Percentiles rank a stretch among this genome's conserved stretches.
Evolutionary conservation across 1,140 invertebrate genomes (phyloP).

Genomic region (Onthophagus taurus): DNA sequence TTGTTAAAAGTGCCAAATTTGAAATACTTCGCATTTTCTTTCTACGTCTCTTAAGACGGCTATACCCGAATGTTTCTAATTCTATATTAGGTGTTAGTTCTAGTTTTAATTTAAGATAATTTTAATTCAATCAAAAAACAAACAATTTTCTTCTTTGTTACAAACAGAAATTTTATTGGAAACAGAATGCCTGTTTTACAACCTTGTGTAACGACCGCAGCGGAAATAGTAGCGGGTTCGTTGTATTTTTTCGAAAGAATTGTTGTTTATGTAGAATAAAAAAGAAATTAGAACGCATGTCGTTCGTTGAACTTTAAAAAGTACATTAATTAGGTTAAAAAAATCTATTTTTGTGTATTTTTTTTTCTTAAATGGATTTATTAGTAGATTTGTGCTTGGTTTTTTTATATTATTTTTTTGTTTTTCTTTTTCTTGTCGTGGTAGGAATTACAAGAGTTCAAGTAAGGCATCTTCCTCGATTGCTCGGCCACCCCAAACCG

Average conservation of each 20-base stretch:
- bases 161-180: conserved; percentile 32
- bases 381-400: no score
- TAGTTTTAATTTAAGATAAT: no score
- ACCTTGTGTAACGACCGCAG: conserved; percentile 27
- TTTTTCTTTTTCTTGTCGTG: conserved; percentile 23
- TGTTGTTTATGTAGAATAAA: not conserved
- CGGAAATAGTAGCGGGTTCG: conserved; percentile 29
- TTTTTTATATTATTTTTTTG: conserved; percentile 4
- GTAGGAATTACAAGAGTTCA: conserved; percentile 38
- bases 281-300: not conserved
- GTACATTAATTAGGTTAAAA: no score
- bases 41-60: no score
- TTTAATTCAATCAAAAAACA: no score
- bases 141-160: no score
- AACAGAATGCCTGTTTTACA: conserved; percentile 33
- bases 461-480: conserved; percentile 29
- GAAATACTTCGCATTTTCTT: no score
- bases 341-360: conserved; percentile 1
- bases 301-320: no score
- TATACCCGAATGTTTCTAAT: no score
- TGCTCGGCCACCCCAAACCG: conserved; percentile 29
- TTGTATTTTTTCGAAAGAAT: conserved; percentile 16
- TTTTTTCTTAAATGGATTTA: conserved; percentile 9
- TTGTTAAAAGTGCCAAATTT: no score
- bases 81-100: no score